phyloP scores from a whole-genome alignment of 1,140 invertebrate genomes.

The Lordiphosa stackelbergi region DNA sequence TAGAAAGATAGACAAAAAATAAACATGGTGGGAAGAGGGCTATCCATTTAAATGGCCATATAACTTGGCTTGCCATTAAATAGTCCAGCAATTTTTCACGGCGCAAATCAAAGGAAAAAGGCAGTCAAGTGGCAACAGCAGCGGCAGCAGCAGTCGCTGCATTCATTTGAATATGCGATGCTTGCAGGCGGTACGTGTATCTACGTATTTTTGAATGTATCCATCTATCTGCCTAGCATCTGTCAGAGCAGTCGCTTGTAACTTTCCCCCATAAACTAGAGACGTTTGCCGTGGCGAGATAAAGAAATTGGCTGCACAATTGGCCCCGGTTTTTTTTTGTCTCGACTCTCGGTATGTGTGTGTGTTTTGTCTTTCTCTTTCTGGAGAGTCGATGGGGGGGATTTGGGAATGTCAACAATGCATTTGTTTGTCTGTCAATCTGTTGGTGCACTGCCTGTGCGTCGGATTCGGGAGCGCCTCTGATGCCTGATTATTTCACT shows the following conservation, averaged over 20 bases:
- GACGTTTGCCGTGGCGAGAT: constrained; percentile 37
- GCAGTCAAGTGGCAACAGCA: constrained; percentile 54
- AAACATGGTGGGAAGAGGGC: constrained; percentile 20
- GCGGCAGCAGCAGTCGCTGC: constrained; percentile 29
- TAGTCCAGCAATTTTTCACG: constrained; percentile 48
- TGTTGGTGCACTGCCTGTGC: constrained; percentile 39
- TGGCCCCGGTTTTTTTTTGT: constrained; percentile 19
- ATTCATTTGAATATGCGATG: constrained; percentile 68
- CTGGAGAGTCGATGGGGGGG: background rate
- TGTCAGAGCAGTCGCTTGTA: constrained; percentile 61
- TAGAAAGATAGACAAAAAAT: constrained; percentile 4
- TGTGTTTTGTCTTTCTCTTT: background rate
- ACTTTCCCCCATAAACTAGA: constrained; percentile 70
- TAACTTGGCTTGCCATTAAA: constrained; percentile 1
- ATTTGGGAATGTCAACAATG: constrained; percentile 58
- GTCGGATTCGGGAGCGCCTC: constrained; percentile 20
- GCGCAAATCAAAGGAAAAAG: constrained; percentile 67
- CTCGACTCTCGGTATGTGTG: constrained; percentile 6
- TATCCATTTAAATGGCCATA: constrained; percentile 31
- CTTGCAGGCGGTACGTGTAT: constrained; percentile 43
- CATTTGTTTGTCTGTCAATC: constrained; percentile 57
- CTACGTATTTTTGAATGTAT: background rate
- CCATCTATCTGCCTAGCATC: constrained; percentile 50
- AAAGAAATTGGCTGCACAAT: constrained; percentile 55
- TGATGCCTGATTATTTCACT: constrained; percentile 59